phyloP scores from a whole-genome alignment of 2,888 invertebrate species.

The Aphrophora alni region DNA sequence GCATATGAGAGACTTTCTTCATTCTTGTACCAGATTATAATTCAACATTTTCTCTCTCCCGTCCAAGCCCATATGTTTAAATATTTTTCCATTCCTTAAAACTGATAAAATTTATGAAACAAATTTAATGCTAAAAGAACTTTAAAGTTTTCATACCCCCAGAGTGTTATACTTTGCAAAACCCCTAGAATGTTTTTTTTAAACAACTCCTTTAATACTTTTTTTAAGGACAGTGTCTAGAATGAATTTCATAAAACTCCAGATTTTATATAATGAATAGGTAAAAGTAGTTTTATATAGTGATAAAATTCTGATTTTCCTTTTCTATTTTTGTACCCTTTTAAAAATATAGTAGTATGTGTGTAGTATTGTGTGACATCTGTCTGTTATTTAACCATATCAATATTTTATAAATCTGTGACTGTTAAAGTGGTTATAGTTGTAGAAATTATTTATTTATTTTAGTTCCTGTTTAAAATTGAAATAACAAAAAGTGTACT shows the following conservation, averaged over 20 bases:
- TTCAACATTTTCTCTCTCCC: neutral
- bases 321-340: conserved; percentile 34
- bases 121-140: neutral
- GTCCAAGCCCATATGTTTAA: neutral
- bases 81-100: neutral
- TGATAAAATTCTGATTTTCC: conserved; percentile 24
- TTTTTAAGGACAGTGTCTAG: neutral
- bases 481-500: neutral
- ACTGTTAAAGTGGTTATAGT: neutral
- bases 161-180: neutral
- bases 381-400: conserved; percentile 33
- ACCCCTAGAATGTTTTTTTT: neutral
- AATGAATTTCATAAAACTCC: neutral
- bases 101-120: neutral
- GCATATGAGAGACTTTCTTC: neutral
- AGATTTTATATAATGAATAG: neutral
- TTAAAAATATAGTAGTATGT: conserved; percentile 2
- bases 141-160: no score
- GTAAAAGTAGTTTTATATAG: conserved; percentile 7
- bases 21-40: neutral
- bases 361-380: conserved; percentile 16
- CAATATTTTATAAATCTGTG: conserved; percentile 28
- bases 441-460: neutral
- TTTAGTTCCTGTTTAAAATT: neutral
- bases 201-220: neutral